Evolutionary conservation across 2,113 vertebrate species (phyloP).

Genomic region (Peromyscus leucopus): DNA sequence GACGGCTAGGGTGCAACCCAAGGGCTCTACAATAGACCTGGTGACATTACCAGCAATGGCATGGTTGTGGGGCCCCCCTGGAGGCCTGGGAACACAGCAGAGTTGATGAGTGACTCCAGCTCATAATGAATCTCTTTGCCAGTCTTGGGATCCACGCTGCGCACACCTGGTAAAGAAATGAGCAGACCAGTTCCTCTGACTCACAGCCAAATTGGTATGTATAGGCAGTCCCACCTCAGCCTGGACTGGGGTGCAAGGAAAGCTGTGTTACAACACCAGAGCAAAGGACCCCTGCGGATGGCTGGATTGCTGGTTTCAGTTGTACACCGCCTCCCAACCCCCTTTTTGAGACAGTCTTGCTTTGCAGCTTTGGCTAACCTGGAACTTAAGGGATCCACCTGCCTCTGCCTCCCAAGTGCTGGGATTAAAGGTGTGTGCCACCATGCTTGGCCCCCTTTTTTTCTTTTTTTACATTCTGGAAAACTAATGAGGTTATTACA

Average conservation of each 20-base stretch:
- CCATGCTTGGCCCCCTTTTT: too few species aligned
- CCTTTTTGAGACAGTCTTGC: background rate
- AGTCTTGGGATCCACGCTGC: constrained; percentile 93
- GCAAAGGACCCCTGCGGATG: background rate
- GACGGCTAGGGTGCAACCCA: too few species aligned
- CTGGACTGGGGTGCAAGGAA: background rate
- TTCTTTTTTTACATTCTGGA: too few species aligned
- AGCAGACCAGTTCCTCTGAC: background rate
- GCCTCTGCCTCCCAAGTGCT: background rate
- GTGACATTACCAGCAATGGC: constrained; percentile 93
- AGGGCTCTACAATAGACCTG: background rate
- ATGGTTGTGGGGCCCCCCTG: constrained; percentile 98
- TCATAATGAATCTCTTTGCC: constrained; percentile 95
- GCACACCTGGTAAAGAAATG: constrained; percentile 88
- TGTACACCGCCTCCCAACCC: background rate
- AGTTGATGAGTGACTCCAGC: constrained; percentile 95
- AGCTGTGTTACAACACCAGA: background rate
- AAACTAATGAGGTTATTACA: too few species aligned
- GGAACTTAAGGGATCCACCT: background rate
- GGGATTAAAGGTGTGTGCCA: background rate
- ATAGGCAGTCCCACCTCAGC: background rate
- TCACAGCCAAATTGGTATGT: background rate
- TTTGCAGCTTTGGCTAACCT: background rate
- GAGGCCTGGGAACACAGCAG: constrained; percentile 97
- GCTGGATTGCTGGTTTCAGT: background rate